Conservation (phyloP, 2,797 vertebrate genomes). For the Enteromius thamalakanensis region DNA sequence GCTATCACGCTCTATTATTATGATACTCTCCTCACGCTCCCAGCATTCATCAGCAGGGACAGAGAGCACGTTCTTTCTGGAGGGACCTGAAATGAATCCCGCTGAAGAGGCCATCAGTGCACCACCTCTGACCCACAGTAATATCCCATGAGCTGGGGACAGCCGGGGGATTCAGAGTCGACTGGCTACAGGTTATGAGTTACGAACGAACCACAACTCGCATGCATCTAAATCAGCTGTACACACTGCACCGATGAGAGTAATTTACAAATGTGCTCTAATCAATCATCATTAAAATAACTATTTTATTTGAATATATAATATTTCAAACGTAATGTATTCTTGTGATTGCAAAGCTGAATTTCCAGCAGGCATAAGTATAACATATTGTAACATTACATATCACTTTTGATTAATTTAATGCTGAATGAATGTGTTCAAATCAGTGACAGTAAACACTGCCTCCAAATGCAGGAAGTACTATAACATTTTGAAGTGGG, state of each 20-base stretch:
- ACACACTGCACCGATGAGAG: no score
- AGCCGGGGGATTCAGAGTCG: not conserved
- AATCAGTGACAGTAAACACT: not conserved
- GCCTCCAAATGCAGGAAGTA: not conserved
- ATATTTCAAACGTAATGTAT: not conserved
- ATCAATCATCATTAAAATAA: not conserved
- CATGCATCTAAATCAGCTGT: not conserved
- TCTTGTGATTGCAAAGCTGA: not conserved
- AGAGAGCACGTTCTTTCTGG: constrained; percentile 43
- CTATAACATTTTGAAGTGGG: not conserved
- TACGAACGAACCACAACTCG: constrained; percentile 22
- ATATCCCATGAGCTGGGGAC: constrained; percentile 31
- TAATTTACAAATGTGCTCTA: no score
- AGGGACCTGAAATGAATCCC: constrained; percentile 50
- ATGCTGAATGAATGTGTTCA: not conserved
- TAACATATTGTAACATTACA: not conserved
- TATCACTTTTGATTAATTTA: not conserved
- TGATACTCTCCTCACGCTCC: constrained; percentile 37
- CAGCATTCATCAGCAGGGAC: constrained; percentile 51
- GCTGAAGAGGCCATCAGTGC: constrained; percentile 45
- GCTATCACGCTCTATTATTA: constrained; percentile 61
- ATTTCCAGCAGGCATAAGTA: not conserved
- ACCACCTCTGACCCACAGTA: constrained; percentile 44
- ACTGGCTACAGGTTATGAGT: constrained; percentile 31
- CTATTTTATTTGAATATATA: not conserved